Percentiles rank a stretch among this genome's conserved stretches.
phyloP scores from a whole-genome alignment of 2,888 invertebrate genomes.

The Teleiodes luculella region DNA sequence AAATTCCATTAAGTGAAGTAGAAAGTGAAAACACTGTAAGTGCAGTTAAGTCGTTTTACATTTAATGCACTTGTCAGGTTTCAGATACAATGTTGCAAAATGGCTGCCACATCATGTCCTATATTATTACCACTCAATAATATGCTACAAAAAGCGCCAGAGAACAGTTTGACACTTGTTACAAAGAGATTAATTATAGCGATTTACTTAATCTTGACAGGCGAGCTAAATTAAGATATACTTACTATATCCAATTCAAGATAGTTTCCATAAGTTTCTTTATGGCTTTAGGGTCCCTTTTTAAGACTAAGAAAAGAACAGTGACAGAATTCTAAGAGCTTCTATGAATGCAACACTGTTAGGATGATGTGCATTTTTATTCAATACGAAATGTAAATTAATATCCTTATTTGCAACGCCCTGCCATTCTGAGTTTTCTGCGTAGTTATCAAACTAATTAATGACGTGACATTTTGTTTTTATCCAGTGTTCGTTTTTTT shows the following conservation, averaged over 20 bases:
- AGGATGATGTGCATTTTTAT: too few species aligned
- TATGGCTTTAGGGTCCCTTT: not conserved
- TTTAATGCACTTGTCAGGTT: not conserved
- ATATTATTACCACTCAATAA: slow-evolving; percentile 19
- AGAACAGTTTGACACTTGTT: slow-evolving; percentile 7
- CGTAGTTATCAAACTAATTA: too few species aligned
- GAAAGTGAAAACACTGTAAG: not conserved
- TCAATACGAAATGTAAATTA: too few species aligned
- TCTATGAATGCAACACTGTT: too few species aligned
- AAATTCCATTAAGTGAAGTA: not conserved
- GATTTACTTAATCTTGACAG: not conserved
- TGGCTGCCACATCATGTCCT: not conserved
- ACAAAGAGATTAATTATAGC: slow-evolving; percentile 8
- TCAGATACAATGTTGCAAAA: slow-evolving; percentile 19
- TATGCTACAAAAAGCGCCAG: slow-evolving; percentile 10
- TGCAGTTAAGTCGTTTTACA: slow-evolving; percentile 2
- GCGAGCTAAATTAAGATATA: not conserved
- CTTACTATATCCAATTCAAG: not conserved
- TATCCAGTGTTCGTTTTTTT: too few species aligned
- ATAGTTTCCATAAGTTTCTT: not conserved
- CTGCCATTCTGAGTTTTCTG: too few species aligned
- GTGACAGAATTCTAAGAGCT: too few species aligned
- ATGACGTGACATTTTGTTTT: too few species aligned
- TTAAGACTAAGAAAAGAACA: not conserved
- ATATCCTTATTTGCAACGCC: too few species aligned